phyloP scores from a whole-genome alignment of 2,113 vertebrate genomes.

The Scolopax mira region DNA sequence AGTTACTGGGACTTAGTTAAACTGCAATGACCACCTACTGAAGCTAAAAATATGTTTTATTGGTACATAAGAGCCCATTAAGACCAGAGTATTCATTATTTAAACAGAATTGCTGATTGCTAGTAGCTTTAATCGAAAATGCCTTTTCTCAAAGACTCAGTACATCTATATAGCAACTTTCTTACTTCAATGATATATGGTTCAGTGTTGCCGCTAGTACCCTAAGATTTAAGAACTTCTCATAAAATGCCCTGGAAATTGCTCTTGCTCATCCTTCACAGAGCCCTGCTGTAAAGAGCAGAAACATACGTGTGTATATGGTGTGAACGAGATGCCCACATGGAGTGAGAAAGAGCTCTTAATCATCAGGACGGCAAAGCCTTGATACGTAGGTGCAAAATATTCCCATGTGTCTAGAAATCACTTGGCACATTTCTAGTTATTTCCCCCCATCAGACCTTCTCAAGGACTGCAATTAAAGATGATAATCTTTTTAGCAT shows the following conservation, averaged over 20 bases:
- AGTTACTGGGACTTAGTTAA: background rate
- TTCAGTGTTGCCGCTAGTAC: background rate
- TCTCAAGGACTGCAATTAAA: conserved; percentile 69
- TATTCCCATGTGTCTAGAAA: conserved; percentile 53
- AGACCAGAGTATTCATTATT: conserved; percentile 24
- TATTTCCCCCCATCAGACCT: conserved; percentile 59
- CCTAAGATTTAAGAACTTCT: conserved; percentile 63
- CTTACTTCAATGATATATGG: conserved; percentile 58
- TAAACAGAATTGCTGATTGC: conserved; percentile 6
- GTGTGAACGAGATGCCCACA: background rate
- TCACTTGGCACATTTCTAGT: conserved; percentile 49
- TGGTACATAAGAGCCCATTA: conserved; percentile 34
- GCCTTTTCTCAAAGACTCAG: conserved; percentile 28
- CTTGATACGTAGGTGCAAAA: conserved; percentile 53
- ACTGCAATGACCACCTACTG: conserved; percentile 18
- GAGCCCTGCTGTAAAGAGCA: background rate
- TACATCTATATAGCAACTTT: conserved; percentile 28
- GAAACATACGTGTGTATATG: background rate
- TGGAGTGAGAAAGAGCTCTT: conserved; percentile 15
- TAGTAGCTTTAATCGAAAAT: conserved; percentile 49
- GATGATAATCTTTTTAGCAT: conserved; percentile 74
- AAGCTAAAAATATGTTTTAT: conserved; percentile 30
- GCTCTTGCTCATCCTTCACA: conserved; percentile 50
- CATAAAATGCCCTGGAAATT: conserved; percentile 61
- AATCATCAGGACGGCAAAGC: conserved; percentile 52